phyloP scores from a whole-genome alignment of 2,888 invertebrate genomes.

The Phymatocera aterrima region DNA sequence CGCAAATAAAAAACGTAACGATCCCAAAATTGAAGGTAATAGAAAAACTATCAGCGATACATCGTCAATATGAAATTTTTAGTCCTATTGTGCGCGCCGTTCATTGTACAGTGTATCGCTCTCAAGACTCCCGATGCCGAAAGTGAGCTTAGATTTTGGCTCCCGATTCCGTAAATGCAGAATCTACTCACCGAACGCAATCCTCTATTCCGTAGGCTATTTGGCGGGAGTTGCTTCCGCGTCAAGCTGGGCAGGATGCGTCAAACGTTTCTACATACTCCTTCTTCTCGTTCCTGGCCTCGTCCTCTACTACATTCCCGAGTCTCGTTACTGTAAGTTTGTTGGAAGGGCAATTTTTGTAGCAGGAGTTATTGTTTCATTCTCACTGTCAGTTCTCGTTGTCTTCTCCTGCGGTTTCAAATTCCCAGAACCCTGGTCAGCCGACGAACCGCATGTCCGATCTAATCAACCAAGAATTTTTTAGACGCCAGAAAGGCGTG shows the following conservation, averaged over 20 bases:
- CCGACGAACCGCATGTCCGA: neutral
- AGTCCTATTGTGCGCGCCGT: conserved; percentile 45
- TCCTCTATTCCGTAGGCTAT: neutral
- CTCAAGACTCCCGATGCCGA: conserved; percentile 53
- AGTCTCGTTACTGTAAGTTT: conserved; percentile 66
- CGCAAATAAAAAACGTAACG: neutral
- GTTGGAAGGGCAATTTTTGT: no score
- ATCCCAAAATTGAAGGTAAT: conserved; percentile 10
- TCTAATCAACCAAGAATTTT: no score
- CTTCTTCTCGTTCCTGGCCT: conserved; percentile 57
- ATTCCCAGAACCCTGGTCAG: neutral
- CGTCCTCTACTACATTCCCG: conserved; percentile 65
- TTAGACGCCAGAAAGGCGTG: conserved; percentile 63
- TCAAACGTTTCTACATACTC: conserved; percentile 59
- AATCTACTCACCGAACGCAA: neutral
- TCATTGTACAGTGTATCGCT: conserved; percentile 51
- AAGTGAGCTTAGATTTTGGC: conserved; percentile 50
- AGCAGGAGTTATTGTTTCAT: no score
- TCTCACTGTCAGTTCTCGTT: no score
- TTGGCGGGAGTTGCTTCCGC: conserved; percentile 45
- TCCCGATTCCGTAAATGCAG: conserved; percentile 41
- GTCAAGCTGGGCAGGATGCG: conserved; percentile 59
- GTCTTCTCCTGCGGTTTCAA: neutral
- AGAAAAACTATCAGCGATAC: neutral
- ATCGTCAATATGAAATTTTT: conserved; percentile 53